Base-by-base conservation (phyloP, 2,888 invertebrate genomes). In the Caenorhabditis sulstoni region DNA sequence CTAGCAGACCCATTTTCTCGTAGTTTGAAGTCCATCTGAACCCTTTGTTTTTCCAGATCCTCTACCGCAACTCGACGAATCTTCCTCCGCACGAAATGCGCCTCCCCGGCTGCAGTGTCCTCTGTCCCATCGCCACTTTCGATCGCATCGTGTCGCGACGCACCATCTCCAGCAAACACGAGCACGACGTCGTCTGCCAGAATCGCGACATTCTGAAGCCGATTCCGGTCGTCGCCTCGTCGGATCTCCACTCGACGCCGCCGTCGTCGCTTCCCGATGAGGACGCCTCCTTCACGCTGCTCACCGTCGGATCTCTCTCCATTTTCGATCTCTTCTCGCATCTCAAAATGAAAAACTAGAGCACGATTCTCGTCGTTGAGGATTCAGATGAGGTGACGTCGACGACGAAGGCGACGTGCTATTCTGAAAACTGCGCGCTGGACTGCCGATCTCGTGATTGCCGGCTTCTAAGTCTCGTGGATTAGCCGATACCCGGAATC, bases 41-140 rank as follows among this genome's bases (percentile, higher is more conserved):
- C 5, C 11, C 11, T 5, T 37, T 8, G 7, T 20, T 61, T 50
- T 61, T 50, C 5, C 53, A 68, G 61, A 14, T 80, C 14, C 59
- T 80, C 52, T 79, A 82, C 64, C 82, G 82, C 8, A 78, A 65
- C 37, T 62, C 75, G 3, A 53, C 75, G 12, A 14, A 18, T 18
- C 18, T 41, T 11, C 49, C 20, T 18, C 81, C 80, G 0, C 22
- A 20, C 16, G 64, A 52, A 12, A 45, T 82, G 18, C 65, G 59
- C 9, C 45, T 79, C n/a, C 75, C 81, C 23, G 78, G 79, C n/a
- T 81, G 82, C 49, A 49, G 53, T 14, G 18, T 61, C 11, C 59
- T 61, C 23, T 80, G 80, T 41, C 74, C 82, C 0, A 55, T 82
- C 20, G 53, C 65, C 16, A 18, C 8, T 8, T 78, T 61, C 39